Conservation (phyloP, 1,140 invertebrate species). For the Drosophila pachea region DNA sequence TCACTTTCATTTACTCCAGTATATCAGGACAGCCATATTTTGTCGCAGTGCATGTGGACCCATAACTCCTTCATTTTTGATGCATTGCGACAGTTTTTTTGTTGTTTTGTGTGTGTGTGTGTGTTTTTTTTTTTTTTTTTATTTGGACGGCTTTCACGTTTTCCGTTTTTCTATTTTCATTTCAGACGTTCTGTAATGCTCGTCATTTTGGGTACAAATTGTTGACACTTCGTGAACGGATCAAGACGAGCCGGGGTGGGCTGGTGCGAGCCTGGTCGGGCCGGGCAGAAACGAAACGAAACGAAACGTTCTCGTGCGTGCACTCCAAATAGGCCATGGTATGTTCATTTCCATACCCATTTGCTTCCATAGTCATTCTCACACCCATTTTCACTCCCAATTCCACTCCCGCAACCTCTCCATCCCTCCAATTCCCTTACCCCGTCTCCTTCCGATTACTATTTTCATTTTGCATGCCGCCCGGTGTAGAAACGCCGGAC, state of each 20-base stretch:
- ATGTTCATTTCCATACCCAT: conserved; percentile 41
- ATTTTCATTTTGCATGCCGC: conserved; percentile 5
- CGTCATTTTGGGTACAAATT: conserved; percentile 63
- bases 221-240: conserved; percentile 53
- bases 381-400: neutral
- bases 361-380: neutral
- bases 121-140: neutral
- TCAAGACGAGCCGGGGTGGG: neutral
- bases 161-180: conserved; percentile 25
- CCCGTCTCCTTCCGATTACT: neutral
- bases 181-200: conserved; percentile 48
- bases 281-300: too few relatives aligned
- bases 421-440: neutral
- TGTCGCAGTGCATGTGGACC: conserved; percentile 14
- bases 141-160: conserved; percentile 34
- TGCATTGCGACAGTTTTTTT: conserved; percentile 22
- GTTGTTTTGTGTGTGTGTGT: neutral
- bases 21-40: neutral
- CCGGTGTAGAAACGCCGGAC: conserved; percentile 9
- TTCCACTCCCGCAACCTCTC: neutral
- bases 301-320: conserved; percentile 58
- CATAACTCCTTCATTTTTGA: conserved; percentile 27
- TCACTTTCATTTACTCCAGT: neutral
- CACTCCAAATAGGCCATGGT: conserved; percentile 50
- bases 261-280: too few relatives aligned